These are phyloP conservation scores for Siphamia tubifer DNA, from an alignment of 2,113 vertebrate species.

Conservation along the genomic window DNA sequence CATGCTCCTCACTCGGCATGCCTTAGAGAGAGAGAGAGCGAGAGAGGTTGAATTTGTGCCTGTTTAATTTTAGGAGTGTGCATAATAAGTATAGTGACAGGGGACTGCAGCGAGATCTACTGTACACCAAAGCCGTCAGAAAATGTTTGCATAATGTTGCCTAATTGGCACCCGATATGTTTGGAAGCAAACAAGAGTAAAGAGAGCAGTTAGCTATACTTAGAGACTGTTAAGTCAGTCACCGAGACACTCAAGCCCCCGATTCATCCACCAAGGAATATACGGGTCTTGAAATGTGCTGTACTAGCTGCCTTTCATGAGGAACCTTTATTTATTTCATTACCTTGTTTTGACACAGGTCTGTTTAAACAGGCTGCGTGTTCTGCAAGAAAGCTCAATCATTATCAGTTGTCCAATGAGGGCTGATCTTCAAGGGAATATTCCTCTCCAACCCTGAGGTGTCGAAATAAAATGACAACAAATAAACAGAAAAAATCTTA, in stretches of 20 bases:
- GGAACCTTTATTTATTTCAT: no score
- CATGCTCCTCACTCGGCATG: conserved; percentile 20
- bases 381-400: no score
- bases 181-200: conserved; percentile 50
- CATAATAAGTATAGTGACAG: conserved; percentile 54
- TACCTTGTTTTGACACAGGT: no score
- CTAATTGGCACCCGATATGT: conserved; percentile 59
- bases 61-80: conserved; percentile 48
- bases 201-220: conserved; percentile 51
- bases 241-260: background rate
- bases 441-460: no score
- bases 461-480: no score
- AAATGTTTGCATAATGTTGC: conserved; percentile 58
- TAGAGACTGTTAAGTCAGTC: conserved; percentile 32
- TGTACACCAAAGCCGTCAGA: conserved; percentile 25
- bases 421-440: no score
- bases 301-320: no score
- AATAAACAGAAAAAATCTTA: no score
- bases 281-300: no score
- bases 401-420: no score
- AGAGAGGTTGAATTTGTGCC: conserved; percentile 33
- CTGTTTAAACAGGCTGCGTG: no score
- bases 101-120: conserved; percentile 33
- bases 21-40: conserved; percentile 33
- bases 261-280: background rate